Conservation (phyloP, 2,797 vertebrate genomes). For the Distichodus sexfasciatus region DNA sequence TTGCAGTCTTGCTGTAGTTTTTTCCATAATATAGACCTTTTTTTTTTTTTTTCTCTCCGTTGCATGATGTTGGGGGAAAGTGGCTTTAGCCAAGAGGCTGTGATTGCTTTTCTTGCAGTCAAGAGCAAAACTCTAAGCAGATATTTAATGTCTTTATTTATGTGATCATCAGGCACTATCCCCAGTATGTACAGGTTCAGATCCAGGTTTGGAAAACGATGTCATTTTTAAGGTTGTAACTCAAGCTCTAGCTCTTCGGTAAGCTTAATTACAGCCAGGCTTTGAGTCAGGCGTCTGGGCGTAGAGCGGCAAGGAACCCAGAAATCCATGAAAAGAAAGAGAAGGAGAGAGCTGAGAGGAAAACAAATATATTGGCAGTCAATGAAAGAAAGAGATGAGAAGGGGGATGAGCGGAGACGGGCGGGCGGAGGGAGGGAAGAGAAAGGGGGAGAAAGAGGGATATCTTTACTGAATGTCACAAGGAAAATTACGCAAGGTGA, state of each 20-base stretch:
- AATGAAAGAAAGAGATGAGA: constrained; percentile 21
- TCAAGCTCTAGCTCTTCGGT: not conserved
- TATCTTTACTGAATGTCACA: constrained; percentile 44
- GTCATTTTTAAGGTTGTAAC: not conserved
- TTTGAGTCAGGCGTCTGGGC: constrained; percentile 27
- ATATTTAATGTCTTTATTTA: too few relatives aligned
- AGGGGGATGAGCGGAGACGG: not conserved
- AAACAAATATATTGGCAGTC: constrained; percentile 43
- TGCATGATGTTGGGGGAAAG: too few relatives aligned
- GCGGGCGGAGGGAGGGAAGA: constrained; percentile 4
- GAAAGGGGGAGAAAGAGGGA: constrained; percentile 2
- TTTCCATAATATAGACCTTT: too few relatives aligned
- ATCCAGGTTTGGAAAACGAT: too few relatives aligned
- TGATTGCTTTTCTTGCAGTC: too few relatives aligned
- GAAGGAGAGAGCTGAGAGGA: constrained; percentile 29
- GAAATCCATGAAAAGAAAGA: constrained; percentile 27
- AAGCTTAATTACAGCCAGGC: constrained; percentile 36
- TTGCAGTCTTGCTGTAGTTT: too few relatives aligned
- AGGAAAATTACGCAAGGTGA: not conserved
- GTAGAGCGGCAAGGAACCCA: constrained; percentile 7
- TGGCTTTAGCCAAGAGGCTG: too few relatives aligned
- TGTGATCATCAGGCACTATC: too few relatives aligned
- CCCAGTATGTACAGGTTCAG: too few relatives aligned
- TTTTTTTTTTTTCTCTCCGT: too few relatives aligned
- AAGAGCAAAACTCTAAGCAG: too few relatives aligned